Conservation (phyloP, 2,888 invertebrate species). For the Ischnura elegans region DNA sequence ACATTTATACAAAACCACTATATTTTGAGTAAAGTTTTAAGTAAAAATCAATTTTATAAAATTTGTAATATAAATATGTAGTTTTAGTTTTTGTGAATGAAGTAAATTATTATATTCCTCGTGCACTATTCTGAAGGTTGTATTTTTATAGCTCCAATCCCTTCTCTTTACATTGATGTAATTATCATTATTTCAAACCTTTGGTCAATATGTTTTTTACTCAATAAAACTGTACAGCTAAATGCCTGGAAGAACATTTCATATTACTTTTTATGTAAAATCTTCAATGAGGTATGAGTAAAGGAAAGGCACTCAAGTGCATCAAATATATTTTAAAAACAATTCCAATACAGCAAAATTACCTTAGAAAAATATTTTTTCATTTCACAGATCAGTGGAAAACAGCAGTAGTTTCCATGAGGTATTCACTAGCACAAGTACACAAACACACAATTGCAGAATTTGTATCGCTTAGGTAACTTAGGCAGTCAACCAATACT, state of each 20-base stretch:
- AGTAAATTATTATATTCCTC: constrained; percentile 54
- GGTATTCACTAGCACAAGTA: neutral
- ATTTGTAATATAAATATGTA: constrained; percentile 62
- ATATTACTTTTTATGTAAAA: constrained; percentile 43
- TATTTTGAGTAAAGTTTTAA: constrained; percentile 52
- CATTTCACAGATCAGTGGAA: neutral
- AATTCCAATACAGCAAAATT: constrained; percentile 3
- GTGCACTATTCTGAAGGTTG: constrained; percentile 10
- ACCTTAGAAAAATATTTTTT: constrained; percentile 27
- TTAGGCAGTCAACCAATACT: neutral
- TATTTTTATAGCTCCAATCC: constrained; percentile 38
- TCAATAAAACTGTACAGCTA: constrained; percentile 31
- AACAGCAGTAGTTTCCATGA: constrained; percentile 23
- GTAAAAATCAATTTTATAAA: constrained; percentile 43
- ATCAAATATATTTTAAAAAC: neutral
- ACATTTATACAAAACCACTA: constrained; percentile 40
- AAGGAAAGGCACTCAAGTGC: constrained; percentile 8
- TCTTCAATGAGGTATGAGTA: neutral
- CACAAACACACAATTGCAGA: neutral
- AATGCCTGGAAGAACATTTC: constrained; percentile 26
- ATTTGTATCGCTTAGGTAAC: neutral
- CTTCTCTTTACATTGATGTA: constrained; percentile 7
- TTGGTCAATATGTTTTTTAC: constrained; percentile 46
- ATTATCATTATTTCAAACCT: constrained; percentile 23
- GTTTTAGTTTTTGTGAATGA: constrained; percentile 48